Percentiles rank a stretch among this genome's conserved stretches.
Conservation (phyloP, 2,113 vertebrate species). For the Scalopus aquaticus region DNA sequence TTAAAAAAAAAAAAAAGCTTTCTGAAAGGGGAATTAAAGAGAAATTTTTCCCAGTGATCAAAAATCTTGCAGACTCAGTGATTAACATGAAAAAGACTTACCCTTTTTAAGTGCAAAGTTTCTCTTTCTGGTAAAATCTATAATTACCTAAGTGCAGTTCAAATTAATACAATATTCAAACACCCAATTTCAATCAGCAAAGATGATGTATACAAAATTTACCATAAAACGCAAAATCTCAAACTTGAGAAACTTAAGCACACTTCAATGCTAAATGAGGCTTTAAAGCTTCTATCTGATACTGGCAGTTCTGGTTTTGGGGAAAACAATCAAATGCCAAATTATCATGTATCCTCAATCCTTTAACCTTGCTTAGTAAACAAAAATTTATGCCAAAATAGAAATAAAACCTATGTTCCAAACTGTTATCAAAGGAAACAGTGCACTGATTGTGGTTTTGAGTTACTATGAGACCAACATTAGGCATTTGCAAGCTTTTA, state of each 20-base stretch:
- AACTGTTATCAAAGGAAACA: not conserved
- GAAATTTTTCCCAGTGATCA: not conserved
- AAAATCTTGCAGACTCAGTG: not conserved
- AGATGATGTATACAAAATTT: not conserved
- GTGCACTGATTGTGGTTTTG: not conserved
- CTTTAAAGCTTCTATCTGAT: not conserved
- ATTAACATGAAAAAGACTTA: not conserved
- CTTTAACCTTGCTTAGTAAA: not conserved
- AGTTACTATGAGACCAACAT: not conserved
- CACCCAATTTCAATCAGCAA: slow-evolving; percentile 33
- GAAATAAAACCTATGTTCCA: not conserved
- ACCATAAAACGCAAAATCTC: slow-evolving; percentile 20
- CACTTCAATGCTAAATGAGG: not conserved
- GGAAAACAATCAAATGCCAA: not conserved
- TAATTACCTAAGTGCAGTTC: not conserved
- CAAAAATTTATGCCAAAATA: not conserved
- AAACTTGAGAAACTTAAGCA: not conserved
- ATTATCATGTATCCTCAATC: not conserved
- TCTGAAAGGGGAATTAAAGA: not conserved
- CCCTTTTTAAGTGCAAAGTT: not conserved
- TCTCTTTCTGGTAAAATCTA: not conserved
- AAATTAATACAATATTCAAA: not conserved
- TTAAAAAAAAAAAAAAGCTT: not conserved
- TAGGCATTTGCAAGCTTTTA: not conserved
- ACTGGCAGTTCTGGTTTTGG: not conserved